Evolutionary conservation across 2,888 invertebrate species (phyloP), one percentile per base, ranked within the genome.

Genomic region (Leucophenga maculata): DNA sequence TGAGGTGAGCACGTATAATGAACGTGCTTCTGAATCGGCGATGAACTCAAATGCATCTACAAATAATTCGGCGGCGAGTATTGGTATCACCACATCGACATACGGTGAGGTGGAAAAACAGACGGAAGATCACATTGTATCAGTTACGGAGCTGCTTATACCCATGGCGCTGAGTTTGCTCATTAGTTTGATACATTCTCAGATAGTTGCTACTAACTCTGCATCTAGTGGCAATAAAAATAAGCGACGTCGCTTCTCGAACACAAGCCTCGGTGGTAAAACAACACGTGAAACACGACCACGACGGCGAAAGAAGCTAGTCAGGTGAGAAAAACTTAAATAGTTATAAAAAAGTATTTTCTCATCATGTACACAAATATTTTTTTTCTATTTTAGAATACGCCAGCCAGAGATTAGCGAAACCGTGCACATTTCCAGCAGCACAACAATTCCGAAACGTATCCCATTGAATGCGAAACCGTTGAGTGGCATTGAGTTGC

Each of bases 151-250:
- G 87, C 90, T 95, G 67, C 83, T 93, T 32, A 92, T 93, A 77
- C 95, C 95, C 4, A 89, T 92, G 75, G 89, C 92, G 64, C 91
- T 95, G 89, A 93, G 94, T 91, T 89, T 94, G 82, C 89, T 93
- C 65, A 89, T 95, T 72, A 94, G 94, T 77, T 89, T 94, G 68
- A 92, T 95, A 72, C 95, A 95, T 86, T 94, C 95, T 0, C 94
- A 94, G 89, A 95, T 95, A 78, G 94, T 93, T 9, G 92, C 93
- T 1, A 93, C 93, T 6, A 91, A 91, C 79, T 90, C 90, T n/a
- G 87, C 80, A 31, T 65, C 78, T 1, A 85, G 79, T 68, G 75
- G 81, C 26, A 72, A 75, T 22, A 80, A 86, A 50, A 77, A 75
- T 31, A 88, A 87, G 70, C 80, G 83, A 16, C 83, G 88, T n/a